These are phyloP conservation scores for Diabrotica balteata DNA, from an alignment of 2,888 invertebrate species.

Conservation along the genomic window DNA sequence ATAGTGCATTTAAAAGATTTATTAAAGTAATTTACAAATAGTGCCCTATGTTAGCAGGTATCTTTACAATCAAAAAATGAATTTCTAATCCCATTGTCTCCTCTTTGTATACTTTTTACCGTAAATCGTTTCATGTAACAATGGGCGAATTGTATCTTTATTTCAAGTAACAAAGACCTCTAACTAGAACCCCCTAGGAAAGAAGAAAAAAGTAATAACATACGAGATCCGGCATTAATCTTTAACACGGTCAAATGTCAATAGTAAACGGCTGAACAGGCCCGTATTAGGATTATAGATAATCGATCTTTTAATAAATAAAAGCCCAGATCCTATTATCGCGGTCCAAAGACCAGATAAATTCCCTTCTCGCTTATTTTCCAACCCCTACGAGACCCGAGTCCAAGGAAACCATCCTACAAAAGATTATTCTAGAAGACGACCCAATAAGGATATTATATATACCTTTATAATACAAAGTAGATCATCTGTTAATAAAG, in stretches of 20 bases:
- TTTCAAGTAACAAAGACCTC: too few relatives aligned
- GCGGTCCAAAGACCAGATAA: conserved; percentile 55
- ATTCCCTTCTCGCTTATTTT: conserved; percentile 50
- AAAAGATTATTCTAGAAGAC: conserved; percentile 40
- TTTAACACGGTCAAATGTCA: conserved; percentile 46
- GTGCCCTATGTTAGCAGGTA: background rate
- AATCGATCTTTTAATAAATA: conserved; percentile 57
- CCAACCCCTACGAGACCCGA: conserved; percentile 34
- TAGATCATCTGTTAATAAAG: conserved; percentile 4
- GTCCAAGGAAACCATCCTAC: conserved; percentile 48
- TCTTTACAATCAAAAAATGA: background rate
- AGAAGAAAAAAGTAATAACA: conserved; percentile 7
- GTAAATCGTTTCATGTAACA: too few relatives aligned
- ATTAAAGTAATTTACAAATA: too few relatives aligned
- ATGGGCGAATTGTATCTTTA: too few relatives aligned
- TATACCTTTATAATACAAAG: conserved; percentile 1
- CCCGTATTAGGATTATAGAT: conserved; percentile 52
- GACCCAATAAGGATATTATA: conserved; percentile 7
- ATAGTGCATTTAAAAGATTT: too few relatives aligned
- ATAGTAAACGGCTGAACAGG: conserved; percentile 51
- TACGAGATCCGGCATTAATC: conserved; percentile 24
- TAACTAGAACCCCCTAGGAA: background rate
- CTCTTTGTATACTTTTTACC: background rate
- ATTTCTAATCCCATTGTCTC: background rate
- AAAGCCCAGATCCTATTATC: conserved; percentile 57